Evolutionary conservation across 2,888 invertebrate species (phyloP).

Genomic region (Caenorhabditis sp.): DNA sequence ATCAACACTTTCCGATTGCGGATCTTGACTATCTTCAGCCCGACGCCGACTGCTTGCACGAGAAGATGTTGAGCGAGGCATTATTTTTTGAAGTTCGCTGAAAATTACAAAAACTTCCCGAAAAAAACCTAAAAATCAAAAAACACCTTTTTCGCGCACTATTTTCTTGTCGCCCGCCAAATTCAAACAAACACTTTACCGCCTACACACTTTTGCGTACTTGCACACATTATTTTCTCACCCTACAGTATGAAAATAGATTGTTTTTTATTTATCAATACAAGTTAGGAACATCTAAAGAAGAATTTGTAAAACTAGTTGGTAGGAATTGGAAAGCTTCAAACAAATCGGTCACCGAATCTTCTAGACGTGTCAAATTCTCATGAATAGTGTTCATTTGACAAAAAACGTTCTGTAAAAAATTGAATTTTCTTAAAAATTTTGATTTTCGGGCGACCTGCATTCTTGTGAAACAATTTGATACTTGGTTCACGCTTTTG

Average conservation of each 20-base stretch:
- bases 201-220: neutral
- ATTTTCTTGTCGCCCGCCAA: neutral
- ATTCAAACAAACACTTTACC: neutral
- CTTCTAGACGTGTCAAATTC: conserved; percentile 29
- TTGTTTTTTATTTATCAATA: too few relatives aligned
- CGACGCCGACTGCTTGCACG: neutral
- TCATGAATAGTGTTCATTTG: conserved; percentile 19
- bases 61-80: conserved; percentile 3
- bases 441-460: neutral
- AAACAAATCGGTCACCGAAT: conserved; percentile 27
- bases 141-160: neutral
- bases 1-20: conserved; percentile 34
- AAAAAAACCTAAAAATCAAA: neutral
- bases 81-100: too few relatives aligned
- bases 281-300: conserved; percentile 21
- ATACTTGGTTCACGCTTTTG: conserved; percentile 22
- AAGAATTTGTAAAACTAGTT: neutral
- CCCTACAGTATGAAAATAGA: neutral
- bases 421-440: neutral
- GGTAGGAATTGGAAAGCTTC: conserved; percentile 27
- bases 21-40: conserved; percentile 11
- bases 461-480: conserved; percentile 16
- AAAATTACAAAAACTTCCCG: too few relatives aligned
- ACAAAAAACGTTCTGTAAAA: conserved; percentile 27
- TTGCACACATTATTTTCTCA: neutral